Conservation (phyloP, 2,113 vertebrate species). For the Stictonetta naevosa region DNA sequence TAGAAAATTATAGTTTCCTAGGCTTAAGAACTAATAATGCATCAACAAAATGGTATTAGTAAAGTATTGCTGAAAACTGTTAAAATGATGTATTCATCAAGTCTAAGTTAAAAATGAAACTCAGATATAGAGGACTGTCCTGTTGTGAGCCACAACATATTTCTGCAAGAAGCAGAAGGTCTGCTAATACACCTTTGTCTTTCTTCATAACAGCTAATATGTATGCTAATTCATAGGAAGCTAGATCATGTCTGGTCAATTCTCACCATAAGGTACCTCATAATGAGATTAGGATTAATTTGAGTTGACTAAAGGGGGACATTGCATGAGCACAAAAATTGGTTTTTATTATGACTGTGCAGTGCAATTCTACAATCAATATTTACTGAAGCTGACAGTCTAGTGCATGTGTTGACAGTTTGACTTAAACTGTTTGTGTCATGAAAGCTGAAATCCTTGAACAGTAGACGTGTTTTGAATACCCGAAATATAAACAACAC, state of each 20-base stretch:
- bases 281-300: neutral
- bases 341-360: neutral
- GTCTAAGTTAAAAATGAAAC: neutral
- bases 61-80: neutral
- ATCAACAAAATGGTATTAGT: neutral
- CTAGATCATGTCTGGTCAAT: neutral
- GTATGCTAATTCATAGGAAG: neutral
- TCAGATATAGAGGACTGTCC: neutral
- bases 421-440: neutral
- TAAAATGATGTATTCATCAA: conserved; percentile 6
- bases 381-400: neutral
- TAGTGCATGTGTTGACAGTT: neutral
- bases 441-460: neutral
- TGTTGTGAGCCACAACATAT: neutral
- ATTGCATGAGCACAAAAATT: neutral
- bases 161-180: neutral
- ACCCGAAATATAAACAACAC: neutral
- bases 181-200: neutral
- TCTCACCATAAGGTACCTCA: neutral
- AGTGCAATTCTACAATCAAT: neutral
- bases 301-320: neutral
- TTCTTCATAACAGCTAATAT: neutral
- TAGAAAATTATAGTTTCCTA: neutral
- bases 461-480: neutral
- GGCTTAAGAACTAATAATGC: conserved; percentile 16